These are phyloP conservation scores for Pollenia griseotomentosa DNA, from an alignment of 2,888 invertebrate genomes.

Conservation along the genomic window DNA sequence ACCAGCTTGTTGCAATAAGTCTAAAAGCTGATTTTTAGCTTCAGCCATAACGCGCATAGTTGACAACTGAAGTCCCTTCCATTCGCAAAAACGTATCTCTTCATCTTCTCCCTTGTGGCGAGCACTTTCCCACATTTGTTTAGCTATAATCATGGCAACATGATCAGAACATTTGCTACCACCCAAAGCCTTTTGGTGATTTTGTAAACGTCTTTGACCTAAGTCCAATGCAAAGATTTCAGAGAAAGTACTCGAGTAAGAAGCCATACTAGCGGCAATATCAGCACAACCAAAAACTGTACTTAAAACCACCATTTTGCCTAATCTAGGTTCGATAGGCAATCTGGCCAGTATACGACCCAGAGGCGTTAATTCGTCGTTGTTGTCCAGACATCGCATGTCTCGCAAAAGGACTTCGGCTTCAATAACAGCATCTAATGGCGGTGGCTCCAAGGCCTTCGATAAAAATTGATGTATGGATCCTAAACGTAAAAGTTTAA, in stretches of 20 bases:
- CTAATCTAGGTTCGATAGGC: slow-evolving; percentile 97
- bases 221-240: slow-evolving; percentile 95
- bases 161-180: slow-evolving; percentile 97
- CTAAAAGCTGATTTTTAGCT: slow-evolving; percentile 91
- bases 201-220: slow-evolving; percentile 90
- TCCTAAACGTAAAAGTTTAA: slow-evolving; percentile 94
- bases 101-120: slow-evolving; percentile 89
- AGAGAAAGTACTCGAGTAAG: slow-evolving; percentile 97
- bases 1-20: slow-evolving; percentile 89
- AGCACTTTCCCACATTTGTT: slow-evolving; percentile 92
- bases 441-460: slow-evolving; percentile 98
- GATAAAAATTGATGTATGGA: slow-evolving; percentile 97
- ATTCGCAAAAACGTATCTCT: slow-evolving; percentile 94
- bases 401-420: slow-evolving; percentile 94
- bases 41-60: slow-evolving; percentile 96
- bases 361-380: slow-evolving; percentile 95
- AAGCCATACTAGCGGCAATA: slow-evolving; percentile 96
- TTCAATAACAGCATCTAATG: slow-evolving; percentile 98
- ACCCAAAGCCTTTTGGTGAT: slow-evolving; percentile 93
- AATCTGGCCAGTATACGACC: slow-evolving; percentile 96
- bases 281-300: slow-evolving; percentile 95
- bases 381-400: slow-evolving; percentile 94
- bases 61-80: slow-evolving; percentile 94
- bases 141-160: slow-evolving; percentile 96
- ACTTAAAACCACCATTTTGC: slow-evolving; percentile 98